A percentile compares a stretch with the other conserved stretches of the same genome.
Conservation (phyloP, 2,888 invertebrate species). For the Nomada ruficornis region DNA sequence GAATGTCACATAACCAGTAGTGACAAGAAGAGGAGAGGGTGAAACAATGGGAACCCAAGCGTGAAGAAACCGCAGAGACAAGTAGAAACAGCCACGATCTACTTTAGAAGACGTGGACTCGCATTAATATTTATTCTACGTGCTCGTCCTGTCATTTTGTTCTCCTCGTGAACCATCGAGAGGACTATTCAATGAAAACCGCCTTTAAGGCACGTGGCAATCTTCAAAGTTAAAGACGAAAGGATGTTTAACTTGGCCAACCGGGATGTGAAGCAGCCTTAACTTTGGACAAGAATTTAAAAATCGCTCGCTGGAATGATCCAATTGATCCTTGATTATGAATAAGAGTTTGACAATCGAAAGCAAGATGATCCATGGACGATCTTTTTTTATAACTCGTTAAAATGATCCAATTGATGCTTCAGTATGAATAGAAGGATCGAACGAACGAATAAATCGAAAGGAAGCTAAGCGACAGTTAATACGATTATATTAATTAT, state of each 20-base stretch:
- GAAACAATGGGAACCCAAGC: conserved; percentile 63
- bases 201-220: background rate
- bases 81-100: conserved; percentile 40
- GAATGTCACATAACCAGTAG: conserved; percentile 48
- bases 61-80: conserved; percentile 26
- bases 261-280: no score
- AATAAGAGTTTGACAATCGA: no score
- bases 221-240: background rate
- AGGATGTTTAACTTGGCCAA: background rate
- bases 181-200: conserved; percentile 43
- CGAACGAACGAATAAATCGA: no score
- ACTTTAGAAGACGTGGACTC: conserved; percentile 35
- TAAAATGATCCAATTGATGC: no score
- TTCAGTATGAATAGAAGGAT: no score
- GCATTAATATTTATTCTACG: conserved; percentile 68
- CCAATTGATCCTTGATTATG: no score
- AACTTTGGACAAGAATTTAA: no score
- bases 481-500: background rate
- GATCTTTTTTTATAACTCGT: no score
- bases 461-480: no score
- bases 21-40: conserved; percentile 31
- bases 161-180: background rate
- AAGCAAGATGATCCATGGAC: no score
- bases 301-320: no score
- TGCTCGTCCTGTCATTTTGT: conserved; percentile 32